These are phyloP conservation scores for Gavialis gangeticus DNA, from an alignment of 2,113 vertebrate species.

Conservation along the genomic window DNA sequence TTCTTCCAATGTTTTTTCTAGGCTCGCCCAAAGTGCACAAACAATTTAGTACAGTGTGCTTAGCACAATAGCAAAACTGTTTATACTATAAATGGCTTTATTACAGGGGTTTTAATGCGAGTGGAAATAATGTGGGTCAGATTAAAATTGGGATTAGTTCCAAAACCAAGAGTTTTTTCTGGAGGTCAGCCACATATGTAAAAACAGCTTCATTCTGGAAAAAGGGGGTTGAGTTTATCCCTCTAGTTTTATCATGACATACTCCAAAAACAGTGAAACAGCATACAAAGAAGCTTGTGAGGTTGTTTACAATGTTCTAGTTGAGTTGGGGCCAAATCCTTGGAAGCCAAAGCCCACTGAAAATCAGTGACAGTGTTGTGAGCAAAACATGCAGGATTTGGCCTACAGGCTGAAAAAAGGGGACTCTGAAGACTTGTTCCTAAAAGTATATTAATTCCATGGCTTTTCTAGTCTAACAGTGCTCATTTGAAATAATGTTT, in stretches of 20 bases:
- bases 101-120: slow-evolving; percentile 38
- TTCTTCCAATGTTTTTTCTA: slow-evolving; percentile 44
- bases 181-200: background rate
- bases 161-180: background rate
- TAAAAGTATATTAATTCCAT: background rate
- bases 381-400: background rate
- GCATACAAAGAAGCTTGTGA: background rate
- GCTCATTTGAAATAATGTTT: background rate
- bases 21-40: background rate
- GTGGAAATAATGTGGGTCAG: slow-evolving; percentile 34
- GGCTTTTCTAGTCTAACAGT: background rate
- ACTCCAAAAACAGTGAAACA: background rate
- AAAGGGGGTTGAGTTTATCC: background rate
- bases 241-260: background rate
- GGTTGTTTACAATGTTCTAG: background rate
- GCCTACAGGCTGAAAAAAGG: background rate
- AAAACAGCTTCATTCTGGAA: background rate
- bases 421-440: background rate
- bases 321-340: background rate
- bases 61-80: slow-evolving; percentile 41
- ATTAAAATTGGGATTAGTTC: slow-evolving; percentile 57
- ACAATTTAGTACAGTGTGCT: background rate
- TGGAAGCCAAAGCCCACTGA: background rate
- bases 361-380: background rate
- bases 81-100: slow-evolving; percentile 44